Evolutionary conservation across 2,888 invertebrate genomes (phyloP).

Genomic region (Eupithecia exiguata): DNA sequence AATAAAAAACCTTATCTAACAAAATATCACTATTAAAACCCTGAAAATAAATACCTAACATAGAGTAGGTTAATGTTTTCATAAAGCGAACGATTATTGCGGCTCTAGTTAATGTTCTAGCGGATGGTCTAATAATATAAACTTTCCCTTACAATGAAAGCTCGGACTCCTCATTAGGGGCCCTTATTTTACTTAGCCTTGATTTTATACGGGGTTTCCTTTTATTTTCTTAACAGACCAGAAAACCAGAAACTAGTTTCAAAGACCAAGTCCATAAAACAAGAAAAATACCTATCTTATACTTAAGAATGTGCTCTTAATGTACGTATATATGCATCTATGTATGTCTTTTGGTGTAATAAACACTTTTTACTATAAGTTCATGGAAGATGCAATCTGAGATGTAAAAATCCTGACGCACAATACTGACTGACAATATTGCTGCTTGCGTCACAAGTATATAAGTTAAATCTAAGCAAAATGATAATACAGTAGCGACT

Average conservation of each 20-base stretch:
- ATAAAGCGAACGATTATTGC: conserved; percentile 30
- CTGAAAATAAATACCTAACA: not conserved
- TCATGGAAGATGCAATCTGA: not conserved
- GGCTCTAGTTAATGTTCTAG: conserved; percentile 58
- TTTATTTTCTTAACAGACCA: not conserved
- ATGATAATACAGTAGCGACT: not conserved
- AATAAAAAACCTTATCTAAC: not conserved
- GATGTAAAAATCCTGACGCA: not conserved
- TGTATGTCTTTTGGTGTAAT: too few relatives aligned
- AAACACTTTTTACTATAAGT: too few relatives aligned
- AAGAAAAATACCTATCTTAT: not conserved
- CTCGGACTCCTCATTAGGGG: conserved; percentile 30
- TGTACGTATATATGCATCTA: too few relatives aligned
- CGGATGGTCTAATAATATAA: conserved; percentile 23
- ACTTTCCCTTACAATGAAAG: conserved; percentile 28
- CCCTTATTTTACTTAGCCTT: conserved; percentile 6
- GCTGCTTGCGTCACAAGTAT: not conserved
- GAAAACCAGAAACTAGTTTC: not conserved
- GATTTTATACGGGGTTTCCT: conserved; percentile 18
- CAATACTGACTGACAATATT: not conserved
- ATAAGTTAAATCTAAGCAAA: not conserved
- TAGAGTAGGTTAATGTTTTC: not conserved
- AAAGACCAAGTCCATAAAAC: not conserved
- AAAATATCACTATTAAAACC: not conserved
- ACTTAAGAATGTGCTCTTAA: too few relatives aligned